Base-by-base conservation (phyloP, 2,797 vertebrate genomes). In the Sciurus carolinensis region DNA sequence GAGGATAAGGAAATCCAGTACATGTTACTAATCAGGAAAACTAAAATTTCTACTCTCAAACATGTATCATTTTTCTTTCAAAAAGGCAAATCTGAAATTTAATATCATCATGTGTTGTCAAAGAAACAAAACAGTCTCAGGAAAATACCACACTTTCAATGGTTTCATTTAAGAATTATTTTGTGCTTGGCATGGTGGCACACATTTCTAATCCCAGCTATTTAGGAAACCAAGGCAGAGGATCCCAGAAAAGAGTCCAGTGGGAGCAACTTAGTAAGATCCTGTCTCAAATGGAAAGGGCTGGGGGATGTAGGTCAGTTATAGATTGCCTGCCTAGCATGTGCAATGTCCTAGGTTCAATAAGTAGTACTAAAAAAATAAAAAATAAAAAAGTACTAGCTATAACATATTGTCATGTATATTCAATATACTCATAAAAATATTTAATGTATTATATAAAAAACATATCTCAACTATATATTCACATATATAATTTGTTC, bases 141-240 rank as follows among this genome's bases (percentile, higher is more conserved):
- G 13, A 76, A 72, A 44, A 94, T n/a, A 88, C 87, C 69, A 91
- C 97, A 91, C 62, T 94, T 72, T 14, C n/a, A 79, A 95, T 85
- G 1, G 0, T 33, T 90, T 90, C n/a, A 30, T 42, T 67, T 52
- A 80, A 83, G 17, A 73, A 75, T 57, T 59, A 84, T 0, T 9
- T n/a, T 79, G 2, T 30, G 13, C 64, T 13, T 30, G 5, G 13
- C 64, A 66, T 2, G 0, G 30, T 66, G 64, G 64, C 30, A 30
- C 30, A 30, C 28, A 14, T 66, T 30, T 14, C 28, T 33, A 66
- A 66, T 66, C 13, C 5, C 30, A 66, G 64, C 30, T 33, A 33
- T 10, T 66, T 30, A 30, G 28, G 30, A 66, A 28, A 9, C 13
- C 1, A 9, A 66, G 28, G 64, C 30, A 66, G 28, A 66, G 30